Percentiles rank a stretch among this genome's conserved stretches.
Conservation (phyloP, 2,888 invertebrate species). For the Chymomyza procnemis region DNA sequence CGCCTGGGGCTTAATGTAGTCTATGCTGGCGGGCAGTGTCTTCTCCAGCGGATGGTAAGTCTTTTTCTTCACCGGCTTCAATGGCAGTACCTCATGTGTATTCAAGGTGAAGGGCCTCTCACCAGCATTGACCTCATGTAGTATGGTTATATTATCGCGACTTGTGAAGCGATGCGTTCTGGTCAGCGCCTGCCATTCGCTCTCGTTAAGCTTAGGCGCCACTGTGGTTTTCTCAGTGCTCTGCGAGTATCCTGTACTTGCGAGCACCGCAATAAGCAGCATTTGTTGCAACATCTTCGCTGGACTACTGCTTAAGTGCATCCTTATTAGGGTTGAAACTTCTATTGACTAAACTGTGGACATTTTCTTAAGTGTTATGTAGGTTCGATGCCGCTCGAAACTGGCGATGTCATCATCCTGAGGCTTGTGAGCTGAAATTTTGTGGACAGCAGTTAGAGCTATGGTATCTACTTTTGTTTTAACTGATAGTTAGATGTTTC, state of each 20-base stretch:
- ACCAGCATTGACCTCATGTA: constrained; percentile 57
- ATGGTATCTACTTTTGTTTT: too few species aligned
- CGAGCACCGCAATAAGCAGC: neutral
- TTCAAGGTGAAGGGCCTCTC: constrained; percentile 59
- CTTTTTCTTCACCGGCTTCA: constrained; percentile 74
- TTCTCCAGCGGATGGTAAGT: constrained; percentile 72
- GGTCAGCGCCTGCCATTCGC: neutral
- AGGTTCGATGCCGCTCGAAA: neutral
- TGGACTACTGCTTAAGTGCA: neutral
- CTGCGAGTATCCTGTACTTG: neutral
- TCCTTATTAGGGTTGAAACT: neutral
- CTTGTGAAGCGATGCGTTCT: constrained; percentile 32
- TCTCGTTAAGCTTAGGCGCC: neutral
- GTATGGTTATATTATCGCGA: constrained; percentile 68
- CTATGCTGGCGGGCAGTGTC: constrained; percentile 54
- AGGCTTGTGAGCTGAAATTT: neutral
- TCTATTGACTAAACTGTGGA: neutral
- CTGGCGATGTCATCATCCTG: neutral
- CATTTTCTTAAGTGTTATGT: neutral
- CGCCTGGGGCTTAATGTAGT: constrained; percentile 65
- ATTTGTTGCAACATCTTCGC: neutral
- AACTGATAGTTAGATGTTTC: too few species aligned
- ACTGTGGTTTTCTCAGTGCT: neutral
- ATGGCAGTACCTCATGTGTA: constrained; percentile 67
- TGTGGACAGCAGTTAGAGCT: too few species aligned